Percentiles rank a stretch among this genome's conserved stretches.
Conservation (phyloP, 2,113 vertebrate genomes). For the Gallinago undulata region DNA sequence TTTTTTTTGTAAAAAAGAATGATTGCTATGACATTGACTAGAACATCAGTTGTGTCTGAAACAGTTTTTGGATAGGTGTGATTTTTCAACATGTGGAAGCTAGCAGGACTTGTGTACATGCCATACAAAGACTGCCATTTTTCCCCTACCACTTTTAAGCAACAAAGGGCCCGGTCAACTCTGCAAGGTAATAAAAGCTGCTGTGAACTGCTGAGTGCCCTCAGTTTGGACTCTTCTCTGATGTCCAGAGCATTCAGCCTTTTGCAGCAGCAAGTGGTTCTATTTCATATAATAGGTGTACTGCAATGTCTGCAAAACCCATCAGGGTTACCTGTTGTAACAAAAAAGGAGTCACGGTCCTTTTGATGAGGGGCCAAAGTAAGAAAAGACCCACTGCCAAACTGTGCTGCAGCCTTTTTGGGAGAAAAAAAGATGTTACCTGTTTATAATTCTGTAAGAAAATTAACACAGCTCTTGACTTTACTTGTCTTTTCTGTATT, state of each 20-base stretch:
- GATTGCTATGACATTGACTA: neutral
- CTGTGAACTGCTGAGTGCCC: neutral
- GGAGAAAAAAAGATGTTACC: neutral
- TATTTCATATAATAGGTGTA: neutral
- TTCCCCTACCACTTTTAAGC: neutral
- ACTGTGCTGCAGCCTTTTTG: neutral
- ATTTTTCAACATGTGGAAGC: neutral
- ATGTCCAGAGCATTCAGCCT: neutral
- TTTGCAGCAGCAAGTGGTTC: neutral
- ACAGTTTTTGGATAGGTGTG: neutral
- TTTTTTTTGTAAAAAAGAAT: neutral
- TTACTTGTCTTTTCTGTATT: slow-evolving; percentile 20
- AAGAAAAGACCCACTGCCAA: neutral
- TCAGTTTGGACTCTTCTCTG: neutral
- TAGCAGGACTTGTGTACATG: neutral
- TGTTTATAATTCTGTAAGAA: neutral
- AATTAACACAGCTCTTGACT: neutral
- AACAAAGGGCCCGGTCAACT: neutral
- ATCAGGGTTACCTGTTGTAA: neutral
- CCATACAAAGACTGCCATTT: fast-evolving
- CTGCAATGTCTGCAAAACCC: neutral
- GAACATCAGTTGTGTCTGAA: neutral
- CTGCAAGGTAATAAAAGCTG: neutral
- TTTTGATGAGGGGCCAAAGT: neutral
- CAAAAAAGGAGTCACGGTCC: neutral